Base-by-base conservation (phyloP, 2,797 vertebrate species). In the Lateolabrax maculatus region DNA sequence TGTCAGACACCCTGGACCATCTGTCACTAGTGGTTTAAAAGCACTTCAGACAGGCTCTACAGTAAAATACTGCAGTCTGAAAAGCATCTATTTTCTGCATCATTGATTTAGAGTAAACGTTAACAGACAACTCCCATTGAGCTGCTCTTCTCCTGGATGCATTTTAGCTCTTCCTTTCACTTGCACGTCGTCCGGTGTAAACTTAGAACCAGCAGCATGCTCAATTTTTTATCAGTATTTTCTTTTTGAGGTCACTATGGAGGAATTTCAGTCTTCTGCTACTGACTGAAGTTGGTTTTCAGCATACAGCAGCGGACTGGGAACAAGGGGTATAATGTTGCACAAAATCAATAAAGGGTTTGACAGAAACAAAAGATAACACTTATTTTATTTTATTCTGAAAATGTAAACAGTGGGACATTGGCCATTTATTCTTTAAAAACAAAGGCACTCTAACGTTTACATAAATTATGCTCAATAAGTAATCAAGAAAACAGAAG, bases 41-140 rank as follows among this genome's bases (percentile, higher is more conserved):
- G 71, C 76, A 72, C 79, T 84, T 81, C 75, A 87, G 84, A 81
- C 68, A 44, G 60, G n/a, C 53, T 77, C 21, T 39, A 27, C 69
- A 55, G 71, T 87, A 52, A 86, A 83, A 82, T 29, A 60, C 62
- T 21, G 62, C 44, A 61, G 64, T 67, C 57, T 60, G 61, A 78
- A 74, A 85, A 64, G 49, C 64, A 48, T 58, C 75, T 80, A 55
- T 90, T 89, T 89, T 85, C 82, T 75, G 73, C 88, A 77, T 81
- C 69, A 79, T 64, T 82, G 80, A 81, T 84, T 72, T 51, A 71
- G 63, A 83, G 71, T 61, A 79, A 62, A 78, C 15, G 19, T 58
- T 79, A 73, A 84, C 57, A 78, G 78, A 69, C 73, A 62, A 49
- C 52, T 9, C 18, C 25, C 37, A 41, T 34, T 55, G 29, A 76